Base-by-base conservation (phyloP, 2,888 invertebrate species). In the Rhyacophila evoluta region DNA sequence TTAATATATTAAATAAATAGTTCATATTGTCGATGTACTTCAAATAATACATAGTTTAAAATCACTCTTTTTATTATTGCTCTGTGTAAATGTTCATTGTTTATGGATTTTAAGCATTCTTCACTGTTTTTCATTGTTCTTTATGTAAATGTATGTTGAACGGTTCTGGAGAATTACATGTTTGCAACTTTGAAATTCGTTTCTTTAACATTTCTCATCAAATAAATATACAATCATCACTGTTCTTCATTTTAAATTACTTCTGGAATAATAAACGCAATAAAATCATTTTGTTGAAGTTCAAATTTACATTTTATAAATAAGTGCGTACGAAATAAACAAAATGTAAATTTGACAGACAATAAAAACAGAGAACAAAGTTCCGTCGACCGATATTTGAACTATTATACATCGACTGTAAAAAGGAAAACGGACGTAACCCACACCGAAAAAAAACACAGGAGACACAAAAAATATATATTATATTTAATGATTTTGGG, bases 211-310 rank as follows among this genome's bases (percentile, higher is more conserved):
- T 55, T 55, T 55, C 55, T 55, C 55, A 69, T 37, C 37, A 70
- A 70, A 36, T n/a, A n/a, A n/a, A n/a, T 28, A 79, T 75, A 71
- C 79, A 81, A 75, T 81, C 81, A 38, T 81, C 79, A 28, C 79
- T 73, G 74, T 78, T 81, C 77, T 81, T 81, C 81, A 81, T 81
- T 67, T 19, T 78, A 19, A 55, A 41, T 2, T 12, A 55, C 55
- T 55, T 55, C 55, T 55, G 55, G 19, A 55, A 55, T 55, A 25
- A 19, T 8, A 6, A 33, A 33, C 29, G 29, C 6, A 33, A 33
- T 33, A 12, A 55, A 55, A 25, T 55, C 55, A 55, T 2, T 55
- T 19, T 55, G 6, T 19, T 55, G 55, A 55, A 55, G 19, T 55
- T 55, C 55, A 19, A 8, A 55, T 25, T 55, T 19, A 33, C 29